Conservation (phyloP, 2,113 vertebrate species). For the Hemicordylus capensis region DNA sequence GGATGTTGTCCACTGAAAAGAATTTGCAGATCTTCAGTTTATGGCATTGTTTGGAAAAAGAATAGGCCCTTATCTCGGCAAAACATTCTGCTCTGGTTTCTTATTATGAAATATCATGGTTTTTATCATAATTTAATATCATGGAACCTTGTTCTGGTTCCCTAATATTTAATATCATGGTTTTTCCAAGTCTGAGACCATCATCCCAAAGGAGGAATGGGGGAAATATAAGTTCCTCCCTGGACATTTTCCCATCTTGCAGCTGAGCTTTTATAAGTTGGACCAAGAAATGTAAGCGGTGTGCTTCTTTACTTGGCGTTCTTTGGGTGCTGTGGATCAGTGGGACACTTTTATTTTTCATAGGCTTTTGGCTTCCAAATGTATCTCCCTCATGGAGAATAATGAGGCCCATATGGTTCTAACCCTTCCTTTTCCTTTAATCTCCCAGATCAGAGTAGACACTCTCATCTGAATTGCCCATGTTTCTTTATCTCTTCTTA, state of each 20-base stretch:
- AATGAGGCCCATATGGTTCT: background rate
- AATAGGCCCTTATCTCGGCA: conserved; percentile 13
- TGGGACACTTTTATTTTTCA: background rate
- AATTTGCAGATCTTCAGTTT: background rate
- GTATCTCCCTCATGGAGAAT: background rate
- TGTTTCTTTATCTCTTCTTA: background rate
- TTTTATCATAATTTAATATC: conserved; percentile 46
- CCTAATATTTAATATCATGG: conserved; percentile 45
- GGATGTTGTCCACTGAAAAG: too few species aligned
- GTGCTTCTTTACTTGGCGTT: background rate
- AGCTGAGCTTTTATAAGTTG: background rate
- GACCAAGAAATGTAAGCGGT: background rate
- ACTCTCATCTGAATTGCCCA: background rate
- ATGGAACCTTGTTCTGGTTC: too few species aligned
- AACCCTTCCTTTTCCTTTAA: background rate
- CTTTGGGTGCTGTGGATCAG: background rate
- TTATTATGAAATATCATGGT: conserved; percentile 43
- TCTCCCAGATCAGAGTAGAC: conserved; percentile 1
- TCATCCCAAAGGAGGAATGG: background rate
- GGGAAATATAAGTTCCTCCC: background rate
- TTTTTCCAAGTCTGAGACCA: background rate
- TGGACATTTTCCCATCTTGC: background rate
- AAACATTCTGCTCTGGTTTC: conserved; percentile 55
- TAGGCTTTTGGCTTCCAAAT: background rate
- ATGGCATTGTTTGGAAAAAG: conserved; percentile 36